phyloP scores from a whole-genome alignment of 2,113 vertebrate species.

The Ochotona curzoniae region DNA sequence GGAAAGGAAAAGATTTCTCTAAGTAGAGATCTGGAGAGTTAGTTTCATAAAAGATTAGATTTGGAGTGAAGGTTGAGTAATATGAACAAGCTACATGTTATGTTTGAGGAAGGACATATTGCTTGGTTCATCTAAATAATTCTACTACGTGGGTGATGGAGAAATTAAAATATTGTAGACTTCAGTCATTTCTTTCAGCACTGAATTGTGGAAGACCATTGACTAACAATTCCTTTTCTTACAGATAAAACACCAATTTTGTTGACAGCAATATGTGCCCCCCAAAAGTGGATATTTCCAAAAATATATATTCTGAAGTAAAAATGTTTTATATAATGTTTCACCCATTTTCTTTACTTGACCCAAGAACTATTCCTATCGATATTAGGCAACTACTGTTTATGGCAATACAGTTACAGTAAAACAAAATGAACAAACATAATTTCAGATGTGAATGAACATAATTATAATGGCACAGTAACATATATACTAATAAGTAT shows the following conservation, averaged over 20 bases:
- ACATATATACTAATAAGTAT: background rate
- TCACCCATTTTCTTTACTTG: background rate
- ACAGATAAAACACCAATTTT: background rate
- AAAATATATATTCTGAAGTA: background rate
- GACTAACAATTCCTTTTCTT: background rate
- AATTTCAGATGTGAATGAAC: background rate
- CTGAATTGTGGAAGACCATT: background rate
- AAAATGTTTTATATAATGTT: background rate
- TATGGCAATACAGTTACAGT: background rate
- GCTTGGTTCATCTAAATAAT: background rate
- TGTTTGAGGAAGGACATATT: background rate
- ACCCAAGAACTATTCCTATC: background rate
- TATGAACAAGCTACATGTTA: no score
- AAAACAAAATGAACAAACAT: background rate
- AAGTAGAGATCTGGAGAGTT: background rate
- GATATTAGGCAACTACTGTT: background rate
- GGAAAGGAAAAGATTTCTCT: constrained; percentile 3
- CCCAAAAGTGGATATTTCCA: background rate
- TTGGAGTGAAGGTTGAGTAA: background rate
- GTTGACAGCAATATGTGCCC: background rate
- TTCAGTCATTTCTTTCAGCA: background rate
- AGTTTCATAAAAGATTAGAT: background rate
- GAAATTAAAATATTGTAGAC: background rate
- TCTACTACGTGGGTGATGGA: background rate
- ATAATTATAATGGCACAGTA: background rate